phyloP scores from a whole-genome alignment of 2,888 invertebrate genomes.

The Deroplatys truncata region DNA sequence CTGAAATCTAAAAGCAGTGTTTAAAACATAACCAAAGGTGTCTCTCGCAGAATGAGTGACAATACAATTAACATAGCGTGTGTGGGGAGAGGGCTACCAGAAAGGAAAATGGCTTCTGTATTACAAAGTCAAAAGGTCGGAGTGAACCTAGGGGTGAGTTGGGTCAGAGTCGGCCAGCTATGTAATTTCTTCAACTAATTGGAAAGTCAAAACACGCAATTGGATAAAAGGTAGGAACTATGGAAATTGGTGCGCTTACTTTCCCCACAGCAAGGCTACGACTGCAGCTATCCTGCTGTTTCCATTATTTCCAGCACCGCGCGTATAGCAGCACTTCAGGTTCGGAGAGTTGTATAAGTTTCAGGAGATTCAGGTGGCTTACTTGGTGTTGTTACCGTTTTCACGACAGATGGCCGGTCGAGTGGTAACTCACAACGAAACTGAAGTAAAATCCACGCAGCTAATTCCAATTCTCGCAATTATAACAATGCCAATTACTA shows the following conservation, averaged over 20 bases:
- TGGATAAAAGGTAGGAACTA: neutral
- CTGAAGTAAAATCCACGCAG: too few species aligned
- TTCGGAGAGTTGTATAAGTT: too few species aligned
- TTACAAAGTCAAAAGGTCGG: constrained; percentile 21
- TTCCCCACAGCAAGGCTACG: neutral
- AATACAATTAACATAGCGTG: constrained; percentile 21
- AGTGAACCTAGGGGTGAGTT: neutral
- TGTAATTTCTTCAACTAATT: constrained; percentile 42
- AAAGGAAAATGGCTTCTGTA: constrained; percentile 24
- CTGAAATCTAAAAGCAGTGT: neutral
- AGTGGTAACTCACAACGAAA: too few species aligned
- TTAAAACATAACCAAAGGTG: neutral
- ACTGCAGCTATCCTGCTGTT: neutral
- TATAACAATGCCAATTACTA: too few species aligned
- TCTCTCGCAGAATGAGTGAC: constrained; percentile 22
- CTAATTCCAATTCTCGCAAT: too few species aligned
- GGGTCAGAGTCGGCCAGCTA: neutral
- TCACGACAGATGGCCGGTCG: too few species aligned
- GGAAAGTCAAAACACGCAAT: constrained; percentile 39
- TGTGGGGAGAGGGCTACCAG: neutral
- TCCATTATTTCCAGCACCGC: neutral
- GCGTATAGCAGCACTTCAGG: too few species aligned
- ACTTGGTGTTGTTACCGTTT: too few species aligned
- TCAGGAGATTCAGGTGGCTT: too few species aligned
- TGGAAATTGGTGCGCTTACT: neutral